These are phyloP conservation scores for Philonicus albiceps DNA, from an alignment of 2,888 invertebrate species.

Conservation along the genomic window DNA sequence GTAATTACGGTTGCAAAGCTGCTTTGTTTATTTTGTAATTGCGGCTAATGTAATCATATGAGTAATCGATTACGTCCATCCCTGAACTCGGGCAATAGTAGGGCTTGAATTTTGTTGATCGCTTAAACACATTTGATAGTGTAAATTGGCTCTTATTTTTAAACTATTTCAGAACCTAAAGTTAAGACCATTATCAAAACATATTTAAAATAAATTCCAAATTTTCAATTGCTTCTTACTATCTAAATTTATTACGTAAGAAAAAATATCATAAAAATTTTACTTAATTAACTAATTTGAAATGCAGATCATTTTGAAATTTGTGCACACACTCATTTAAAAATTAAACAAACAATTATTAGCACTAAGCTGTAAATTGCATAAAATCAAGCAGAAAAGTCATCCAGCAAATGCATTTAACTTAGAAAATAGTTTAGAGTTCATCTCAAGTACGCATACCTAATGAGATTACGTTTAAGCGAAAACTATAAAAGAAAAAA, in stretches of 20 bases:
- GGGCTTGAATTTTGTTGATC: background rate
- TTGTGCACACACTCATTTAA: background rate
- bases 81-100: background rate
- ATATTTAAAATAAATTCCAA: background rate
- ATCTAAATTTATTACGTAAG: background rate
- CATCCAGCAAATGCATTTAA: constrained; percentile 42
- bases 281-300: background rate
- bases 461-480: background rate
- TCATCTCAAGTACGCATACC: background rate
- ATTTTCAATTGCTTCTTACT: background rate
- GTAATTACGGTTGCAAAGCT: too few species aligned
- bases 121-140: background rate
- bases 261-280: background rate
- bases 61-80: too few species aligned
- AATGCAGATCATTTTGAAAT: background rate
- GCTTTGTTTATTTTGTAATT: too few species aligned
- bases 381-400: constrained; percentile 31
- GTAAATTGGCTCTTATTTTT: background rate
- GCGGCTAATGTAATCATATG: too few species aligned
- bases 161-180: background rate
- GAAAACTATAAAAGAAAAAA: background rate
- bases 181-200: background rate
- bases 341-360: background rate
- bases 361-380: constrained; percentile 40
- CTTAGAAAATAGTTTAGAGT: background rate